A percentile compares a stretch with the other conserved stretches of the same genome.
These are phyloP conservation scores for Sander vitreus DNA, from an alignment of 2,113 vertebrate species.

Conservation along the genomic window DNA sequence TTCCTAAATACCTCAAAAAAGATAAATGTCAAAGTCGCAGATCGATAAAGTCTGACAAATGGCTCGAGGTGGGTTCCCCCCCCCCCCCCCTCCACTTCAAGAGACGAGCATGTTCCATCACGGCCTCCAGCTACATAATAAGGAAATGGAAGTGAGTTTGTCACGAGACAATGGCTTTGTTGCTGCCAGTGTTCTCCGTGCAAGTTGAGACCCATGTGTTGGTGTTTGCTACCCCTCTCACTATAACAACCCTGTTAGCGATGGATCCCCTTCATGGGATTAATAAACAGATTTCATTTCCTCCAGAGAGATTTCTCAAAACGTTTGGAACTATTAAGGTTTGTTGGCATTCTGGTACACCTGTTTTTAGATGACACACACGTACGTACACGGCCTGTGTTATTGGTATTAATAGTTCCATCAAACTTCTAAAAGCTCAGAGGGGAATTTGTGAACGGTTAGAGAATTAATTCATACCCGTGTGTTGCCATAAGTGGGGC, in stretches of 20 bases:
- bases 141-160: slow-evolving; percentile 86
- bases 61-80: background rate
- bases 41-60: background rate
- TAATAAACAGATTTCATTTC: slow-evolving; percentile 12
- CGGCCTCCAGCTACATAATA: slow-evolving; percentile 83
- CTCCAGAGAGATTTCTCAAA: background rate
- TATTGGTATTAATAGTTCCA: background rate
- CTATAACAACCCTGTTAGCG: background rate
- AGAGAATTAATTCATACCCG: too few relatives aligned
- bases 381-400: background rate
- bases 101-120: slow-evolving; percentile 52
- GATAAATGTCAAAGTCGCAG: background rate
- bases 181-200: slow-evolving; percentile 62
- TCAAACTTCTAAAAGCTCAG: background rate
- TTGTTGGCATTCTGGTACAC: slow-evolving; percentile 11
- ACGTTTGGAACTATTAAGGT: background rate
- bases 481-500: background rate
- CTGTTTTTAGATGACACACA: background rate
- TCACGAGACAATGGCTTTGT: slow-evolving; percentile 82
- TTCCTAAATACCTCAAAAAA: background rate
- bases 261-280: background rate
- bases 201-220: slow-evolving; percentile 78
- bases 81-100: background rate
- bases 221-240: slow-evolving; percentile 51
- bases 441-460: background rate